Evolutionary conservation across 1,140 invertebrate species (phyloP), one percentile per base, ranked within the genome.

Genomic region (Galleria mellonella): DNA sequence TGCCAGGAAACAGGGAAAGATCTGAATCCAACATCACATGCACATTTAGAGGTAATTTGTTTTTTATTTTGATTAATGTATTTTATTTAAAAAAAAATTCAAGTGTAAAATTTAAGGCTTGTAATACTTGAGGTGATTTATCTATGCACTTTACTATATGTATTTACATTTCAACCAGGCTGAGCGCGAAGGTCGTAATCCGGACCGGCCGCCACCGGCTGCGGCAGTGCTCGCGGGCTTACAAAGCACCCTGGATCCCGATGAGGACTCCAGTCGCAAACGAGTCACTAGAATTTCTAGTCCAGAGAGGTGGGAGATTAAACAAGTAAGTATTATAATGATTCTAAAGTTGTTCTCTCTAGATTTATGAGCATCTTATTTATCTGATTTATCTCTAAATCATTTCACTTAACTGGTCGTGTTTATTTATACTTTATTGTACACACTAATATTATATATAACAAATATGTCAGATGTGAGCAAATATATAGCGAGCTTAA

Each of bases 1-100:
- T 96, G 98, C 76, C 98, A 99, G 86, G 91, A 94, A 15, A 94
- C 93, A 1, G 98, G 98, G 0, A 92, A 93, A 74, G 98, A 99
- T 89, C 86, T 99, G 2, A 99, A 99, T 87, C 97, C 97, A 42
- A 74, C 90, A 10, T 92, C 90, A 8, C 90, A 91, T 72, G 87
- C 88, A 27, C 87, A 76, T 64, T 83, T 68, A 35, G 83, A 88
- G 52, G 88, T 88, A 56, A 58, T 3, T 2, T 23, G 46, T 17
- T 15, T 23, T 23, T 2, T 23, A 23, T 23, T 23, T 23, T 23
- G 6, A 23, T 3, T 23, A 23, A 23, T 23, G 17, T 23, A 3
- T 23, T 6, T 23, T 23, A 3, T 23, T 6, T 23, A 23, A n/a
- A n/a, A n/a, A n/a, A n/a, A n/a, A n/a, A n/a, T n/a, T n/a, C n/a